A percentile compares a stretch with the other conserved stretches of the same genome.
Evolutionary conservation across 2,888 invertebrate genomes (phyloP).

Genomic region (Sthenelais limicola): DNA sequence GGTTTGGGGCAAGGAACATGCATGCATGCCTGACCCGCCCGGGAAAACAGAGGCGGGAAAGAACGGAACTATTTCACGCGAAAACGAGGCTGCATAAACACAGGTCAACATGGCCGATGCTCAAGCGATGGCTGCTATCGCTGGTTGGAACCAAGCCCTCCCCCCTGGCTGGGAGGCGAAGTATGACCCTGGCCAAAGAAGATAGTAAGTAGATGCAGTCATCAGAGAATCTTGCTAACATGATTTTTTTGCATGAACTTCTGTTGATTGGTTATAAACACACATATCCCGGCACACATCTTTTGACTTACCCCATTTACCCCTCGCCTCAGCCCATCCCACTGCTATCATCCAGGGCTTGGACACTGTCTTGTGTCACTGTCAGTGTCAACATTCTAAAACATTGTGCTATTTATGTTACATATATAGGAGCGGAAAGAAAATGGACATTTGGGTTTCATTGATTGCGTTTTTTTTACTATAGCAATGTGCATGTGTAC

Average conservation of each 20-base stretch:
- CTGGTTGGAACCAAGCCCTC: not conserved
- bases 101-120: not conserved
- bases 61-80: not conserved
- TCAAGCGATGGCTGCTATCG: not conserved
- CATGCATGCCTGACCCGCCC: too few species aligned
- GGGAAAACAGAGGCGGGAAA: too few species aligned
- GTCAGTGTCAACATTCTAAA: too few species aligned
- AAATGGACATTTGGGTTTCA: too few species aligned
- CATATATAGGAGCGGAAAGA: too few species aligned
- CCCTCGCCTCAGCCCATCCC: not conserved
- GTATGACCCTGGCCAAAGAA: slow-evolving; percentile 23
- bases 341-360: not conserved
- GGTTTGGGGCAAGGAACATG: too few species aligned
- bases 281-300: not conserved
- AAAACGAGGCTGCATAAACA: slow-evolving; percentile 29
- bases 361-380: too few species aligned
- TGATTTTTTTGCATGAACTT: not conserved
- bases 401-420: too few species aligned
- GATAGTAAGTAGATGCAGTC: slow-evolving; percentile 13
- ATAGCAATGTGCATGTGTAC: too few species aligned
- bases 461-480: too few species aligned
- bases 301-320: not conserved
- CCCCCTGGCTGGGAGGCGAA: slow-evolving; percentile 31
- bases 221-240: not conserved
- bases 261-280: too few species aligned